A percentile compares a stretch with the other conserved stretches of the same genome.
phyloP scores from a whole-genome alignment of 2,113 vertebrate species.

The Accipiter cooperii region DNA sequence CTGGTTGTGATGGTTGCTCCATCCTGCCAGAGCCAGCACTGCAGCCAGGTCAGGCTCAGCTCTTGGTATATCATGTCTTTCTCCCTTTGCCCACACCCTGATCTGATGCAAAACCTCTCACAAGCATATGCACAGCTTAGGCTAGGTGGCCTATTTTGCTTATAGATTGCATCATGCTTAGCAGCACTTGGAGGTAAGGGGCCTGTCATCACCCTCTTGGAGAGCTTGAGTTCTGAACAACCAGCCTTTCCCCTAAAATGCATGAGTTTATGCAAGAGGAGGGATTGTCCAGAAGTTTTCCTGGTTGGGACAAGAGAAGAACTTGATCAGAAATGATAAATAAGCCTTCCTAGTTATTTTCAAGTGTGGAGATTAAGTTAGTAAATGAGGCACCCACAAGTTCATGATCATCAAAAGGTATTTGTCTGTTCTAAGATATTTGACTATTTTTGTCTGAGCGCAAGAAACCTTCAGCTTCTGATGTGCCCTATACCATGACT shows the following conservation, averaged over 20 bases:
- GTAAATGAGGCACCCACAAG: not conserved
- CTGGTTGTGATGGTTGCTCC: not conserved
- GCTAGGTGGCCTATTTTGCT: not conserved
- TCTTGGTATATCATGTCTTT: not conserved
- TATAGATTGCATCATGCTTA: not conserved
- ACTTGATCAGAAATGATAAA: not conserved
- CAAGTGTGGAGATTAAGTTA: not conserved
- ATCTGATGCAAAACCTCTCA: not conserved
- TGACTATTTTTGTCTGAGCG: not conserved
- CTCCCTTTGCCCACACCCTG: accelerated
- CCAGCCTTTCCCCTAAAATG: not conserved
- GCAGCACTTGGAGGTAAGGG: not conserved
- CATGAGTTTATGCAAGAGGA: not conserved
- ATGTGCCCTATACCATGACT: not conserved
- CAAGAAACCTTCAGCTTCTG: not conserved
- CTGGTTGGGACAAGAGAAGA: not conserved
- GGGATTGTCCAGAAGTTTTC: not conserved
- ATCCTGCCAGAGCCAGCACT: not conserved
- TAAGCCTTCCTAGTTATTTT: not conserved
- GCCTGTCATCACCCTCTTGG: constrained; percentile 19
- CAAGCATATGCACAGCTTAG: accelerated
- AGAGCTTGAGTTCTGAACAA: not conserved
- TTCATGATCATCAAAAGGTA: not conserved
- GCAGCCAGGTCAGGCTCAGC: not conserved
- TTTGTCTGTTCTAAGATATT: not conserved